These are phyloP conservation scores for Nasonia longicornis DNA, from an alignment of 1,140 invertebrate species.

Conservation along the genomic window DNA sequence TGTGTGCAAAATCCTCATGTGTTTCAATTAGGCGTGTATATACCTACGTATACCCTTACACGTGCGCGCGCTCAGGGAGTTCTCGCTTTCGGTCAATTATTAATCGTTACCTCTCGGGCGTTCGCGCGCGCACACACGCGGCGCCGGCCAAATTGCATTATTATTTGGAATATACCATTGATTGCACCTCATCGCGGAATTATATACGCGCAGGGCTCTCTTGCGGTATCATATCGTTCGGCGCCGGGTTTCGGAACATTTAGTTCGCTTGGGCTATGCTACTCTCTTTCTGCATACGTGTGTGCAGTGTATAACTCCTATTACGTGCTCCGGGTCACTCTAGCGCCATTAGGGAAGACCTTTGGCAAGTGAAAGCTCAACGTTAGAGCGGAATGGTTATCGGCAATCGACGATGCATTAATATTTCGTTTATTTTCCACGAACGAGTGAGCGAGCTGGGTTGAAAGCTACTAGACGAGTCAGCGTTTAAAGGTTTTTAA, in stretches of 20 bases:
- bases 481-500: too few relatives aligned
- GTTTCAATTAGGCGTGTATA: constrained; percentile 3
- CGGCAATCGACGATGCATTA: too few relatives aligned
- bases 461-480: too few relatives aligned
- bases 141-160: constrained; percentile 44
- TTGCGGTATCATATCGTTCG: background rate
- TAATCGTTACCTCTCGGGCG: constrained; percentile 30
- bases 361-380: too few relatives aligned
- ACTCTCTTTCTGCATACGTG: too few relatives aligned
- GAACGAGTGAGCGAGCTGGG: too few relatives aligned
- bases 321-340: too few relatives aligned
- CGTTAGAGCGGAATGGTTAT: too few relatives aligned
- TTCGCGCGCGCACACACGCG: background rate
- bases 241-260: background rate
- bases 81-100: constrained; percentile 25
- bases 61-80: background rate
- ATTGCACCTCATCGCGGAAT: constrained; percentile 46
- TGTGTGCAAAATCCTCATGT: background rate
- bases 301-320: too few relatives aligned
- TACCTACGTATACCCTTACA: too few relatives aligned
- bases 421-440: too few relatives aligned
- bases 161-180: constrained; percentile 50
- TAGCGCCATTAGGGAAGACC: too few relatives aligned
- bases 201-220: constrained; percentile 38
- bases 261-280: background rate